Evolutionary conservation across 2,113 vertebrate species (phyloP).

Genomic region (Psilopogon haemacephalus): DNA sequence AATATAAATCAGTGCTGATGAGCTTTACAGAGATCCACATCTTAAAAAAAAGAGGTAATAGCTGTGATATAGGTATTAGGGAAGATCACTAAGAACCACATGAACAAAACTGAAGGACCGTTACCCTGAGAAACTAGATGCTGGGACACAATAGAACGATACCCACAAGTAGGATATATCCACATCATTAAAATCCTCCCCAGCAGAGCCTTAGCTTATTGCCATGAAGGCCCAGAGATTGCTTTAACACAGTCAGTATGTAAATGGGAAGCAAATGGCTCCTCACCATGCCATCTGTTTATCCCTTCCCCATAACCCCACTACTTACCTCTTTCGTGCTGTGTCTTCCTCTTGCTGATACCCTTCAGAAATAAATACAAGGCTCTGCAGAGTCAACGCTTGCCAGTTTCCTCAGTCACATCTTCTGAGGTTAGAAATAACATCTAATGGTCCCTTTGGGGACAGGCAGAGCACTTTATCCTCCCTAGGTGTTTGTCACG

Average conservation of each 20-base stretch:
- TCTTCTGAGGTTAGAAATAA: background rate
- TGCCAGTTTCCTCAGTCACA: background rate
- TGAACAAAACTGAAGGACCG: background rate
- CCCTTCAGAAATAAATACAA: background rate
- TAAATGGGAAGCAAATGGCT: conserved; percentile 36
- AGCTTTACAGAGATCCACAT: background rate
- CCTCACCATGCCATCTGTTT: conserved; percentile 40
- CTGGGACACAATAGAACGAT: background rate
- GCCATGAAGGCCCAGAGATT: conserved; percentile 7
- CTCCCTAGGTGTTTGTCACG: background rate
- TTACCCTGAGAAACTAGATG: background rate
- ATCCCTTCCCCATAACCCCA: background rate
- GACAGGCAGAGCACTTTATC: background rate
- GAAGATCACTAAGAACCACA: background rate
- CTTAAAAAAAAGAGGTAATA: background rate
- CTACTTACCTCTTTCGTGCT: background rate
- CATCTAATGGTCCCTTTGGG: background rate
- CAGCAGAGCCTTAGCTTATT: background rate
- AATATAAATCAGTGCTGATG: background rate
- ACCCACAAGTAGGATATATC: background rate
- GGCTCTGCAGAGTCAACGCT: background rate
- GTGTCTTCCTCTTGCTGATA: background rate
- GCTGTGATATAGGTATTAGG: background rate
- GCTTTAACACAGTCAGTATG: conserved; percentile 12
- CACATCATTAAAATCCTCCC: background rate